These are phyloP conservation scores for Papilio polytes DNA, from an alignment of 1,140 invertebrate species.

Conservation along the genomic window DNA sequence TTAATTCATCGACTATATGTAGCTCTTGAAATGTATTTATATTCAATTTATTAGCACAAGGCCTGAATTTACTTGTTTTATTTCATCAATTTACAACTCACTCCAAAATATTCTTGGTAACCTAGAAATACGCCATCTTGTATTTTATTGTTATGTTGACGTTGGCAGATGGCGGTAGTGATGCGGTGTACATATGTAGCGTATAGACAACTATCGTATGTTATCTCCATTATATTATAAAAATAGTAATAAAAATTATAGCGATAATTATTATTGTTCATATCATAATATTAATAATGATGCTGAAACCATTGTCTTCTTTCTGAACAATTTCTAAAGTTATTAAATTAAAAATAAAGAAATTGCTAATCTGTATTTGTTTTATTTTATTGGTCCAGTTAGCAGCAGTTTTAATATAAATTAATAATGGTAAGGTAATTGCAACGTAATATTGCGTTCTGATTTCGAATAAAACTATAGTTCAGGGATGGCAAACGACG, in stretches of 20 bases:
- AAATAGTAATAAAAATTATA: conserved; percentile 78
- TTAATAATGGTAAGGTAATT: no score
- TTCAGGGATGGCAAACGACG: no score
- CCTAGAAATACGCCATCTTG: conserved; percentile 55
- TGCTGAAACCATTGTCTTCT: conserved; percentile 84
- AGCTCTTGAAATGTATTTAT: conserved; percentile 8
- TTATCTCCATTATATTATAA: conserved; percentile 76
- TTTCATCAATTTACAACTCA: conserved; percentile 33
- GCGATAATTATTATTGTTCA: conserved; percentile 84
- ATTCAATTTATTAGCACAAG: conserved; percentile 33
- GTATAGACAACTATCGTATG: conserved; percentile 67
- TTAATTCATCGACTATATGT: conserved; percentile 13
- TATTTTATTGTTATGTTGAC: conserved; percentile 71
- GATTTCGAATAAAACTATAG: no score
- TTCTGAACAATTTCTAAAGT: conserved; percentile 85
- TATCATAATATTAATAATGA: conserved; percentile 83
- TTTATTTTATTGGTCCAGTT: conserved; percentile 49
- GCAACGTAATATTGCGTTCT: no score
- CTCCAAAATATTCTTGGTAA: conserved; percentile 57
- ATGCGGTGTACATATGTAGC: conserved; percentile 73
- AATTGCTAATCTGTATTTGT: conserved; percentile 80
- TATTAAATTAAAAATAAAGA: conserved; percentile 85
- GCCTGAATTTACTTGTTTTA: conserved; percentile 18
- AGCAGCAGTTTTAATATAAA: no score
- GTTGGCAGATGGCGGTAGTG: conserved; percentile 62